Conservation (phyloP, 2,888 invertebrate genomes). For the Piscicola geometra region DNA sequence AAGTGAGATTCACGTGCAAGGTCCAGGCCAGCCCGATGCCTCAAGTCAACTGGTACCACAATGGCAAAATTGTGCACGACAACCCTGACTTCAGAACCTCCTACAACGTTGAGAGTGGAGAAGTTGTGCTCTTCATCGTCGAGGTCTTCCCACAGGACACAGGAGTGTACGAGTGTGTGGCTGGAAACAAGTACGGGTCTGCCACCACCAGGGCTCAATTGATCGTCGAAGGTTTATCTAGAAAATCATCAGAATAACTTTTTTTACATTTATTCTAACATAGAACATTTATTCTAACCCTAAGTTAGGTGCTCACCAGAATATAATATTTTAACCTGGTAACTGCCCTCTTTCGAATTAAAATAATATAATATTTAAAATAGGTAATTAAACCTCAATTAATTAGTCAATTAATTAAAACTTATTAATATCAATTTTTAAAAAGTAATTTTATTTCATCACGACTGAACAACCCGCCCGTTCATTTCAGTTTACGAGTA, state of each 20-base stretch:
- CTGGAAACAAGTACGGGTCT: constrained; percentile 87
- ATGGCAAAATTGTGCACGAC: constrained; percentile 59
- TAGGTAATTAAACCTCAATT: too few species aligned
- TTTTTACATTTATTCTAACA: too few species aligned
- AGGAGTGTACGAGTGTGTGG: constrained; percentile 91
- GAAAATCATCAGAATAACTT: too few species aligned
- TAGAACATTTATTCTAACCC: too few species aligned
- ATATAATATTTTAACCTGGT: too few species aligned
- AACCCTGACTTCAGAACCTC: constrained; percentile 48
- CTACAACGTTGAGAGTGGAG: constrained; percentile 51
- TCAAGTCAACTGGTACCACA: constrained; percentile 91
- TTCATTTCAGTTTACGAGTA: constrained; percentile 76
- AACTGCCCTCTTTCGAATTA: too few species aligned
- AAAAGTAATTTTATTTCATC: not conserved
- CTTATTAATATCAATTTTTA: too few species aligned
- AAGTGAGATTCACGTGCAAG: constrained; percentile 49
- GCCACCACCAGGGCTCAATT: constrained; percentile 69
- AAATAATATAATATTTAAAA: too few species aligned
- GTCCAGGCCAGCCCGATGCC: constrained; percentile 86
- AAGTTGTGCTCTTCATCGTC: constrained; percentile 77
- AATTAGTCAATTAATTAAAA: too few species aligned
- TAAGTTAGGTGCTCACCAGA: too few species aligned
- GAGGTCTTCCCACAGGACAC: constrained; percentile 95
- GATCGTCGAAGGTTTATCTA: constrained; percentile 48
- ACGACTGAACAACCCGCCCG: not conserved